A percentile compares a stretch with the other conserved stretches of the same genome.
These are phyloP conservation scores for Ctenochaetus hawaiiensis DNA, from an alignment of 2,797 vertebrate genomes.

Conservation along the genomic window DNA sequence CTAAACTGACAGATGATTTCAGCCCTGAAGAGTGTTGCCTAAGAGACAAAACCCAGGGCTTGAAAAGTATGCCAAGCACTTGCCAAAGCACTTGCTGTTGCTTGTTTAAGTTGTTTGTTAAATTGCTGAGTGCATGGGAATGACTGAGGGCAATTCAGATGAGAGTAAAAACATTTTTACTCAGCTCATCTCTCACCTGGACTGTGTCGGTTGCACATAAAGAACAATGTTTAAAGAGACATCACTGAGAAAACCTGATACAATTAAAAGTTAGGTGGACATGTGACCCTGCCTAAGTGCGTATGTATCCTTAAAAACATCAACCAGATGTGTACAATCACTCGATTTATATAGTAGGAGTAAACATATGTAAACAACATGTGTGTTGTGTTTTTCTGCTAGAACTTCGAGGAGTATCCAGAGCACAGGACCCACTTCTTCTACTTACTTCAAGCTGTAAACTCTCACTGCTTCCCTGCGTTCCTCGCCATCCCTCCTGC, in stretches of 20 bases:
- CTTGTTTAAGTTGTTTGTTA: neutral
- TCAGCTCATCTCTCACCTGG: neutral
- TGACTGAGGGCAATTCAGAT: neutral
- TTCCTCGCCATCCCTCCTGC: slow-evolving; percentile 98
- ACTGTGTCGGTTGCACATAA: neutral
- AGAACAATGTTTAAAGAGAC: neutral
- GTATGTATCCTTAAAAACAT: no score
- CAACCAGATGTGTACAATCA: no score
- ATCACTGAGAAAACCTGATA: neutral
- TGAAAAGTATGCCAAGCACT: neutral
- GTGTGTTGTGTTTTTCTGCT: neutral
- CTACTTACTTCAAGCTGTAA: slow-evolving; percentile 97
- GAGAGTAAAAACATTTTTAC: neutral
- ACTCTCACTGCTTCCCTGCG: slow-evolving; percentile 98
- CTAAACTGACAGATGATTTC: neutral
- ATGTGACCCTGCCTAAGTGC: no score
- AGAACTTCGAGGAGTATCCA: slow-evolving; percentile 99
- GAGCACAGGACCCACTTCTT: slow-evolving; percentile 99
- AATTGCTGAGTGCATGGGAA: neutral
- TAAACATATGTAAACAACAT: neutral
- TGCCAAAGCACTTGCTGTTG: neutral
- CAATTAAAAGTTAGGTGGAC: neutral
- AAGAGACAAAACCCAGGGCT: neutral
- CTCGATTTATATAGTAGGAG: no score
- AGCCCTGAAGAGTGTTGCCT: neutral